A percentile compares a stretch with the other conserved stretches of the same genome.
Evolutionary conservation across 2,888 invertebrate species (phyloP).

Genomic region (Apodemia hepburni): DNA sequence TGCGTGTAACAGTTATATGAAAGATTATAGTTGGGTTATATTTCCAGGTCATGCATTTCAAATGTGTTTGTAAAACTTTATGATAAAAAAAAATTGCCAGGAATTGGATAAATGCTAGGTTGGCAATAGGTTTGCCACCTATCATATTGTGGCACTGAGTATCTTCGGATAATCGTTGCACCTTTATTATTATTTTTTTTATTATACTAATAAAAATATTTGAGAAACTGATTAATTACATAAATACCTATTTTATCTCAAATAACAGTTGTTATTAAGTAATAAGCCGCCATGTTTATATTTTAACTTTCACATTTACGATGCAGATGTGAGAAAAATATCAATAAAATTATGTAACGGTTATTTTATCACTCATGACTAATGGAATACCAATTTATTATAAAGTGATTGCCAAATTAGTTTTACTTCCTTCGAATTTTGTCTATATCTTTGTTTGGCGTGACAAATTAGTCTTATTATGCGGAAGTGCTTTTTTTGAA

Average conservation of each 20-base stretch:
- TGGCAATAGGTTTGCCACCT: no score
- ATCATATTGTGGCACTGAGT: no score
- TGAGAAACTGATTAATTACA: not conserved
- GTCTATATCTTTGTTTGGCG: not conserved
- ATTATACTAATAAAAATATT: no score
- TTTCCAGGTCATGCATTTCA: no score
- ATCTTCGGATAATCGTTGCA: no score
- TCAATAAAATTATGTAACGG: slow-evolving; percentile 11
- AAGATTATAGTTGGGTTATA: no score
- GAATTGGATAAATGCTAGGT: no score
- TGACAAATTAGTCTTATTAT: slow-evolving; percentile 3
- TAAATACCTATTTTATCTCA: not conserved
- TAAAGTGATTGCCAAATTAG: slow-evolving; percentile 9
- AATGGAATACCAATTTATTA: slow-evolving; percentile 3
- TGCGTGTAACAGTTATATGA: no score
- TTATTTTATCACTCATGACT: slow-evolving; percentile 11
- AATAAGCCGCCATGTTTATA: not conserved
- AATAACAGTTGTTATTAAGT: not conserved
- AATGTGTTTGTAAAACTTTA: no score
- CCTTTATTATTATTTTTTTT: no score
- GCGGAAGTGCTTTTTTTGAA: not conserved
- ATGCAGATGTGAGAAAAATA: not conserved
- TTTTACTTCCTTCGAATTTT: slow-evolving; percentile 10
- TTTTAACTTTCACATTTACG: slow-evolving; percentile 4
- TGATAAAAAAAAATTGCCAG: no score